Evolutionary conservation across 2,888 invertebrate genomes (phyloP), one percentile per base, ranked within the genome.

Genomic region (Caenorhabditis japonica): DNA sequence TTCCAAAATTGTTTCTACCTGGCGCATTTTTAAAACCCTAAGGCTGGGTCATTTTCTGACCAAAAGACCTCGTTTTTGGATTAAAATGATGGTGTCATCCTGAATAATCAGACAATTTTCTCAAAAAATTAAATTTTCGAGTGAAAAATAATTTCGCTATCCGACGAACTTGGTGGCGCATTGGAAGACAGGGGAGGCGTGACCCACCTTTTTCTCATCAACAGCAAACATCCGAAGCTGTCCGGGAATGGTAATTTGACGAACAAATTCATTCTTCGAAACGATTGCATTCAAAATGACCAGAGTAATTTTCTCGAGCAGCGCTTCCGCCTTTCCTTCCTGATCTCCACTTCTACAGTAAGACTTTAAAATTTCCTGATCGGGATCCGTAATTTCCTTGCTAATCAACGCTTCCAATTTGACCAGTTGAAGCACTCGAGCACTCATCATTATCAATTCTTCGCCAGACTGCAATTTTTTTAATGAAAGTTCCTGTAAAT

Each of bases 271-370:
- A 34, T 72, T 72, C 41, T 59, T 64, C 19, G 38, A 4, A 1
- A 64, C 64, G 4, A 64, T 39, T 21, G 52, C 36, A 17, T 47
- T 30, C 25, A 72, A n/a, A 2, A 53, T 25, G 3, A 21, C 39
- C 7, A 38, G 10, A 4, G 58, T 36, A 10, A 72, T 23, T 33
- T 59, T 59, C 34, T 72, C 72, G 33, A 72, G 38, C 12, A 62
- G 7, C 8, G 30, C 34, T 23, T 56, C 53, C 4, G 71, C 56
- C 43, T 72, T 64, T 1, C 59, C 64, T 38, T 64, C 59, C 19
- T 72, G 53, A 21, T 53, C 58, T 34, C 64, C 72, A 25, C 56
- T 46, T 8, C 72, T 39, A 59, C 72, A 72, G 53, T 38, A 72
- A 10, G 21, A 38, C 10, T 53, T 46, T 1, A 72, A 56, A 2